Evolutionary conservation across 1,140 invertebrate species (phyloP).

Genomic region (Oryctes rhinoceros): DNA sequence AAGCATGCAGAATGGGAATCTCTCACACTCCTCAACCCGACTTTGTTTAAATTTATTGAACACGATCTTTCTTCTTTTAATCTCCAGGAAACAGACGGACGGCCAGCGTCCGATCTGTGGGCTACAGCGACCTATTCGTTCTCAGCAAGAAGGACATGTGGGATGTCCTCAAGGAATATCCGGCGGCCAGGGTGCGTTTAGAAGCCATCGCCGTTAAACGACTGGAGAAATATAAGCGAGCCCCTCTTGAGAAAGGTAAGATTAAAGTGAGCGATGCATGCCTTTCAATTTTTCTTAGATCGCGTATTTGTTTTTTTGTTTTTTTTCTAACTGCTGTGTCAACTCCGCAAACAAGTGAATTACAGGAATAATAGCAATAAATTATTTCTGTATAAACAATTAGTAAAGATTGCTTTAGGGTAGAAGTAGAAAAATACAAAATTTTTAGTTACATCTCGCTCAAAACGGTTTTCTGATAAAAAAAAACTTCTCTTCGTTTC

Average conservation of each 20-base stretch:
- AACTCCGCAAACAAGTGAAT: neutral
- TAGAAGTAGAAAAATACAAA: too few species aligned
- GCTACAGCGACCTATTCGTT: slow-evolving; percentile 98
- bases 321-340: neutral
- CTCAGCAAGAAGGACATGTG: slow-evolving; percentile 99
- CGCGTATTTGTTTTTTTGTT: neutral
- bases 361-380: neutral
- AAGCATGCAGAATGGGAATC: slow-evolving; percentile 30
- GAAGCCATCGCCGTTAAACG: slow-evolving; percentile 97
- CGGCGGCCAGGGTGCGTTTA: slow-evolving; percentile 92
- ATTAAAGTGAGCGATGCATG: slow-evolving; percentile 26
- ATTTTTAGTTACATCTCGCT: too few species aligned
- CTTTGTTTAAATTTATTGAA: slow-evolving; percentile 38
- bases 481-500: too few species aligned
- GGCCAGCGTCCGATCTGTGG: slow-evolving; percentile 95
- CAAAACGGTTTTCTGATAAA: too few species aligned
- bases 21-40: neutral
- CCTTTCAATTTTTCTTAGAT: slow-evolving; percentile 24
- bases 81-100: slow-evolving; percentile 91
- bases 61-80: slow-evolving; percentile 38
- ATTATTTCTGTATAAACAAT: neutral
- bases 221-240: slow-evolving; percentile 94
- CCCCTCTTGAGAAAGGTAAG: slow-evolving; percentile 89
- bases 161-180: slow-evolving; percentile 99
- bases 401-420: too few species aligned